Base-by-base conservation (phyloP, 2,888 invertebrate species). In the Rhaphigaster nebulosa region DNA sequence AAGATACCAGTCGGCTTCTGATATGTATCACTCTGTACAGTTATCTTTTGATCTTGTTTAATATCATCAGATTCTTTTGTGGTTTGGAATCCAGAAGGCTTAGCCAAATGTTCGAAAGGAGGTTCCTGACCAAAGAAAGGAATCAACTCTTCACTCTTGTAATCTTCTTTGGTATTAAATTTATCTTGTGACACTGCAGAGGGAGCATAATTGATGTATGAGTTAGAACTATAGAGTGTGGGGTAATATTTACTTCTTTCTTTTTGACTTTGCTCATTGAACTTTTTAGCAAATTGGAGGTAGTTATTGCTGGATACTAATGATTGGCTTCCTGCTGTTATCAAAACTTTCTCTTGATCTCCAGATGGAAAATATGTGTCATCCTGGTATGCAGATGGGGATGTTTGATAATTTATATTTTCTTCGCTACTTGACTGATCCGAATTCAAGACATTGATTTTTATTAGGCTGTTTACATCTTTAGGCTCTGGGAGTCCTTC, bases 271-370 rank as follows among this genome's bases (percentile, higher is more conserved):
- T 91, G 87, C 54, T 90, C 89, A 90, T 91, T 91, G 52, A 91
- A 91, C 26, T 91, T 76, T 50, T 91, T 56, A 29, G 90, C 91
- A 45, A 91, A 91, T 60, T 88, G 52, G 26, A 92, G 90, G 65
- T 92, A 92, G 88, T 93, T 93, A 34, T 93, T 92, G 88, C 92
- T 91, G 10, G 93, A 92, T 5, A 93, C 92, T 76, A 93, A 92
- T 18, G 93, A 93, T 84, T 93, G 93, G 52, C 93, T 93, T 26
- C 92, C 93, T 18, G 92, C 92, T 0, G 93, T 91, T 26, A 92
- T 91, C 8, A 93, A 90, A 52, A 92, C 80, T 60, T 92, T 92
- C 88, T 93, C 92, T 90, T 92, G 91, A 50, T 92, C 91, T n/a
- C 87, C 84, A 26, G 80, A 26, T 52, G 84, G 80, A 60, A 89